Evolutionary conservation across 2,797 vertebrate genomes (phyloP).

Genomic region (Lerista edwardsae): DNA sequence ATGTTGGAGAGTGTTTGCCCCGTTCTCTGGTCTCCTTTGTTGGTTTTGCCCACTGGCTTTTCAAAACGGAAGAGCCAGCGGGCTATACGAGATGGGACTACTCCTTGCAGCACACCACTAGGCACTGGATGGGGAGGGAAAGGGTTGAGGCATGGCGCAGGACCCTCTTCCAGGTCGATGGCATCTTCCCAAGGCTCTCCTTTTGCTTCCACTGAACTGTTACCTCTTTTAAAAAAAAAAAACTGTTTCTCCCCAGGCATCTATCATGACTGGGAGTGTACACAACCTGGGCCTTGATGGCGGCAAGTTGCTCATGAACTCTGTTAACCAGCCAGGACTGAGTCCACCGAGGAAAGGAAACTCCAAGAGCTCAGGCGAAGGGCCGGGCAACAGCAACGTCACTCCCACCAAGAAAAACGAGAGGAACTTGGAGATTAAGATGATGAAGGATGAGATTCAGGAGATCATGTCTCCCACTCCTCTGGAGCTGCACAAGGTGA

Average conservation of each 20-base stretch:
- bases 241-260: constrained; percentile 81
- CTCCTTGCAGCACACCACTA: not conserved
- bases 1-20: not conserved
- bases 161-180: not conserved
- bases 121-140: no score
- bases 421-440: constrained; percentile 86
- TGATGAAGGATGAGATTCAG: constrained; percentile 89
- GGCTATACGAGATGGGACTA: not conserved
- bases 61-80: not conserved
- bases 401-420: constrained; percentile 74
- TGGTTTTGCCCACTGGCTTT: not conserved
- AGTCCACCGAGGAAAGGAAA: constrained; percentile 76
- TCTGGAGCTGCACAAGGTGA: constrained; percentile 93
- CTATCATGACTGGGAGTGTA: constrained; percentile 94
- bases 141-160: not conserved
- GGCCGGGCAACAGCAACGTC: constrained; percentile 69
- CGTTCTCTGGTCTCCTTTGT: not conserved
- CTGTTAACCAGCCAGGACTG: constrained; percentile 64
- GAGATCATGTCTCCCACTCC: constrained; percentile 88
- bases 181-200: not conserved
- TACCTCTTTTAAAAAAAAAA: constrained; percentile 9
- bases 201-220: not conserved
- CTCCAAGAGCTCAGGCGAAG: constrained; percentile 52
- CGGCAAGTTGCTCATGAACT: constrained; percentile 79
- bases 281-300: constrained; percentile 88